Conservation (phyloP, 2,113 vertebrate genomes). For the Dicerorhinus sumatrensis region DNA sequence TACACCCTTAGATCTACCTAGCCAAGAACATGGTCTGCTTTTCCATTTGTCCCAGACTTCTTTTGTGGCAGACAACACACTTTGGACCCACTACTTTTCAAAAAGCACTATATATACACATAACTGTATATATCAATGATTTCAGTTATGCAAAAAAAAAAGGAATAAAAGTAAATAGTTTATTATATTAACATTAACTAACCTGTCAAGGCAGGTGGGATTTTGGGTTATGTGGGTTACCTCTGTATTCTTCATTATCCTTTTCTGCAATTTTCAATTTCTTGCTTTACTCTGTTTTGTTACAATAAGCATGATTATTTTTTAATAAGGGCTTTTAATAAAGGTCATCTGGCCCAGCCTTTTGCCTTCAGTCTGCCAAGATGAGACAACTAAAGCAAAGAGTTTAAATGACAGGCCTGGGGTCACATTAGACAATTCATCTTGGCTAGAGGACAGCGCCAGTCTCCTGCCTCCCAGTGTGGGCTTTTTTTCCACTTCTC, state of each 20-base stretch:
- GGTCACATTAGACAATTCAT: not conserved
- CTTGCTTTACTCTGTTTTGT: conserved; percentile 44
- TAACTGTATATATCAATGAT: not conserved
- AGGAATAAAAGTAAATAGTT: not conserved
- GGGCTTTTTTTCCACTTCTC: not conserved
- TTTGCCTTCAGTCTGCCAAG: not conserved
- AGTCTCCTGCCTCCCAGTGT: not conserved
- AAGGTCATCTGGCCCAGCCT: not conserved
- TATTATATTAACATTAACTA: not conserved
- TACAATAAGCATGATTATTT: not conserved
- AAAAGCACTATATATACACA: not conserved
- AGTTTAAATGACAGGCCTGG: not conserved
- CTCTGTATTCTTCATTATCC: not conserved
- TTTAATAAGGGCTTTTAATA: not conserved
- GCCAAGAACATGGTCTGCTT: not conserved
- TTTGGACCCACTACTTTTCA: not conserved
- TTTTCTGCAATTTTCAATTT: conserved; percentile 19
- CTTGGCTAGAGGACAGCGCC: not conserved
- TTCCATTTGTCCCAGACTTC: not conserved
- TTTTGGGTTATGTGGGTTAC: not conserved
- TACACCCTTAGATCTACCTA: not conserved
- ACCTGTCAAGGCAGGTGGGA: not conserved
- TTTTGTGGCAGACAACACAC: not conserved
- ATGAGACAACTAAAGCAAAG: not conserved
- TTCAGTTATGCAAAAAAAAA: not conserved